Conservation (phyloP, 1,140 invertebrate genomes). For the Drosophila seguyi region DNA sequence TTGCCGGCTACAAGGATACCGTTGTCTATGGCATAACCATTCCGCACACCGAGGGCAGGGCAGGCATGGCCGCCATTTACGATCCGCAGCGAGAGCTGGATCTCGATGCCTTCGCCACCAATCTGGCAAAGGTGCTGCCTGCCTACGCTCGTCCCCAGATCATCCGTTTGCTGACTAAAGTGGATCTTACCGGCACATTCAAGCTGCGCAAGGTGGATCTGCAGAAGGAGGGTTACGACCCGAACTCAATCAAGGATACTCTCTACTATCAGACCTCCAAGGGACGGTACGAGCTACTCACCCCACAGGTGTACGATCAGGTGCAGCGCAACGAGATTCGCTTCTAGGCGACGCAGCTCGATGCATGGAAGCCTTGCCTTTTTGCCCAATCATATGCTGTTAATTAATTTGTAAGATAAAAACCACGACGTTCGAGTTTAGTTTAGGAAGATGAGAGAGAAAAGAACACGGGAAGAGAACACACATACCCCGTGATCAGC, state of each 20-base stretch:
- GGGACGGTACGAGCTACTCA: slow-evolving; percentile 86
- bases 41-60: slow-evolving; percentile 93
- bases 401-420: slow-evolving; percentile 76
- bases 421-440: slow-evolving; percentile 18
- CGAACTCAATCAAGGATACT: slow-evolving; percentile 90
- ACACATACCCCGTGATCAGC: slow-evolving; percentile 3
- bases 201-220: slow-evolving; percentile 97
- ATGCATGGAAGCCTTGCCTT: slow-evolving; percentile 28
- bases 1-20: slow-evolving; percentile 94
- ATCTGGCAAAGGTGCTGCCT: slow-evolving; percentile 91
- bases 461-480: background rate
- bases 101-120: slow-evolving; percentile 88
- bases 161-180: slow-evolving; percentile 91
- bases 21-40: slow-evolving; percentile 95
- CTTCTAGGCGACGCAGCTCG: slow-evolving; percentile 40
- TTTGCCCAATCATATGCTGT: slow-evolving; percentile 72
- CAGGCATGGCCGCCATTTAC: slow-evolving; percentile 98
- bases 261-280: slow-evolving; percentile 89
- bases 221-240: slow-evolving; percentile 96
- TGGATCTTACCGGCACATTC: slow-evolving; percentile 97
- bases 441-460: slow-evolving; percentile 19
- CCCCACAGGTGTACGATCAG: slow-evolving; percentile 87
- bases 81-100: slow-evolving; percentile 91
- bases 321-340: slow-evolving; percentile 85
- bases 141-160: slow-evolving; percentile 95